These are phyloP conservation scores for Anarhynchus alexandrinus DNA, from an alignment of 2,113 vertebrate species.

Conservation along the genomic window DNA sequence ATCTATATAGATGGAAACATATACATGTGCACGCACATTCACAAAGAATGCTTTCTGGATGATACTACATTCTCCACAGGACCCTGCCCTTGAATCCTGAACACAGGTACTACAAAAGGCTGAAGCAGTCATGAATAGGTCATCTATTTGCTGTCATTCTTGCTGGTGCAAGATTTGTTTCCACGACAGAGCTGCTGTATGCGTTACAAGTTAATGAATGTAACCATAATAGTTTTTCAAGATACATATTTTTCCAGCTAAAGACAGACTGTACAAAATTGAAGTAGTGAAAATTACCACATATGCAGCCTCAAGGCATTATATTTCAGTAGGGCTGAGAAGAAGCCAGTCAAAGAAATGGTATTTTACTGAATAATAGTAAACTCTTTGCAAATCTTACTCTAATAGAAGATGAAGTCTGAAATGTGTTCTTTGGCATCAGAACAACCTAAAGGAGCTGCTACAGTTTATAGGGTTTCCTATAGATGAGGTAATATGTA, in stretches of 20 bases:
- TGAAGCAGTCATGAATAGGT: background rate
- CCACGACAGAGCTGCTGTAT: background rate
- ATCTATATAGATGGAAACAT: background rate
- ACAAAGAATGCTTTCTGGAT: background rate
- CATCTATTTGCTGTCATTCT: background rate
- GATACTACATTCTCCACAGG: background rate
- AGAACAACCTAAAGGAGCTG: background rate
- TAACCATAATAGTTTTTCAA: background rate
- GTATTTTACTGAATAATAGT: slow-evolving; percentile 14
- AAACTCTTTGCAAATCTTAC: background rate
- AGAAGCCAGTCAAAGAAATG: background rate
- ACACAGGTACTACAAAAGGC: background rate
- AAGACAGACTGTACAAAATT: background rate
- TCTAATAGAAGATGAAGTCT: background rate
- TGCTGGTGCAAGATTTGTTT: background rate
- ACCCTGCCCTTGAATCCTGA: background rate
- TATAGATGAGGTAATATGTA: slow-evolving; percentile 23
- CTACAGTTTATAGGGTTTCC: slow-evolving; percentile 20
- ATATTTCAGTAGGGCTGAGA: background rate
- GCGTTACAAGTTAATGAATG: background rate
- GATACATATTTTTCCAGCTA: background rate
- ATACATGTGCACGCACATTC: fast-evolving
- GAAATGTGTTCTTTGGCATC: slow-evolving; percentile 32
- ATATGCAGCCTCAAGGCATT: background rate
- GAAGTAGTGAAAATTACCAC: slow-evolving; percentile 9